Base-by-base conservation (phyloP, 2,888 invertebrate genomes). In the Cyclophora punctaria region DNA sequence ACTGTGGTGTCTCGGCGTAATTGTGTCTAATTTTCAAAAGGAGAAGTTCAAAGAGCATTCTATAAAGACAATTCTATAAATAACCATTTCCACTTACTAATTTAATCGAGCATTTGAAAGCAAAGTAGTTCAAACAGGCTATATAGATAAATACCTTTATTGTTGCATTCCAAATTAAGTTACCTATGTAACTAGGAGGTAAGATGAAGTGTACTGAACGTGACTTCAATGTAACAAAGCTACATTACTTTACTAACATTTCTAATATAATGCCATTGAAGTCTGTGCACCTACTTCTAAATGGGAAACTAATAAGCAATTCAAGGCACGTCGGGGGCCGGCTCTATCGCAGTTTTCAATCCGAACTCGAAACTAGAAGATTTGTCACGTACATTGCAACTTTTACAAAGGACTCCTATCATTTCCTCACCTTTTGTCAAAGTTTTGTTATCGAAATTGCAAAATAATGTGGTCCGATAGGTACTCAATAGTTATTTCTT, bases 261-360 rank as follows among this genome's bases (percentile, higher is more conserved):
- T 69, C 64, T 68, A 71, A 72, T 74, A 71, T 73, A 75, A 78
- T 74, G 73, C 71, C 66, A 72, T 75, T 78, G 75, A 71, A 75
- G 71, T 67, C 68, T 71, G 69, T 69, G 71, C 70, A 78, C 71
- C 78, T 75, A 78, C 75, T 78, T 78, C 77, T 77, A 80, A 83
- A 82, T 77, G 74, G 75, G 70, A 67, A 71, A 61, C 72, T 76
- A 72, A 80, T 83, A 78, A 72, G 60, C 62, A 65, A 86, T 83
- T 84, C 87, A 60, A 62, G 55, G 73, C 87, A 86, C 87, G 86
- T 84, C 71, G 64, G 60, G 53, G 69, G 63, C 73, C 71, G 73
- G 78, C 78, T 85, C 85, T 85, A 86, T 85, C 83, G 83, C 79
- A 86, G 85, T 87, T 87, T 87, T 87, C 87, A 86, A 86, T 87